Evolutionary conservation across 2,113 vertebrate species (phyloP).

Genomic region (Corythoichthys haematopterus): DNA sequence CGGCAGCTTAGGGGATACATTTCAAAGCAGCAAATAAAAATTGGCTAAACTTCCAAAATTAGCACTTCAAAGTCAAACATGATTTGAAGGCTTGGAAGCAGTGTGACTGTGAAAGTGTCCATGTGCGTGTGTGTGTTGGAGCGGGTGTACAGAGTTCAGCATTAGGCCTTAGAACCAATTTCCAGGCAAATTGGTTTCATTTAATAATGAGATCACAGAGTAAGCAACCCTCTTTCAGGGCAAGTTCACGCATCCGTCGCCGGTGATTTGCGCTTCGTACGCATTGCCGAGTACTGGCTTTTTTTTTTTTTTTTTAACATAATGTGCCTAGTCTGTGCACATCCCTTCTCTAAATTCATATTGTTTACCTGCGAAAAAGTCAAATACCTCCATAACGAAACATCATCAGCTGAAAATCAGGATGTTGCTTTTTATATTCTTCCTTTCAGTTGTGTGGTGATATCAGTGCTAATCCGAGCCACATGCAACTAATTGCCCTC

Average conservation of each 20-base stretch:
- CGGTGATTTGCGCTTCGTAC: slow-evolving; percentile 69
- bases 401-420: slow-evolving; percentile 38
- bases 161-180: slow-evolving; percentile 80
- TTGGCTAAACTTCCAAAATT: slow-evolving; percentile 84
- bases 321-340: slow-evolving; percentile 59
- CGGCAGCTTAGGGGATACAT: slow-evolving; percentile 79
- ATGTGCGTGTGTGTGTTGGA: slow-evolving; percentile 37
- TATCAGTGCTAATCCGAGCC: slow-evolving; percentile 58
- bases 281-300: slow-evolving; percentile 57
- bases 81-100: slow-evolving; percentile 73
- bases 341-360: slow-evolving; percentile 41
- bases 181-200: slow-evolving; percentile 82
- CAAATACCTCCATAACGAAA: slow-evolving; percentile 53
- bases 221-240: slow-evolving; percentile 75
- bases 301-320: slow-evolving; percentile 50
- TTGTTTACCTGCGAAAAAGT: slow-evolving; percentile 60
- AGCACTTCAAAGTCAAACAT: slow-evolving; percentile 84
- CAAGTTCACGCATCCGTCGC: slow-evolving; percentile 72
- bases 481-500: slow-evolving; percentile 61
- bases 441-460: slow-evolving; percentile 44
- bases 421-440: slow-evolving; percentile 45
- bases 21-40: slow-evolving; percentile 84
- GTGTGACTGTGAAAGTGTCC: slow-evolving; percentile 71
- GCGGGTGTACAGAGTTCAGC: slow-evolving; percentile 74
- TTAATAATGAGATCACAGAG: slow-evolving; percentile 80